A percentile compares a stretch with the other conserved stretches of the same genome.
Evolutionary conservation across 2,797 vertebrate genomes (phyloP).

Genomic region (Potorous gilbertii): DNA sequence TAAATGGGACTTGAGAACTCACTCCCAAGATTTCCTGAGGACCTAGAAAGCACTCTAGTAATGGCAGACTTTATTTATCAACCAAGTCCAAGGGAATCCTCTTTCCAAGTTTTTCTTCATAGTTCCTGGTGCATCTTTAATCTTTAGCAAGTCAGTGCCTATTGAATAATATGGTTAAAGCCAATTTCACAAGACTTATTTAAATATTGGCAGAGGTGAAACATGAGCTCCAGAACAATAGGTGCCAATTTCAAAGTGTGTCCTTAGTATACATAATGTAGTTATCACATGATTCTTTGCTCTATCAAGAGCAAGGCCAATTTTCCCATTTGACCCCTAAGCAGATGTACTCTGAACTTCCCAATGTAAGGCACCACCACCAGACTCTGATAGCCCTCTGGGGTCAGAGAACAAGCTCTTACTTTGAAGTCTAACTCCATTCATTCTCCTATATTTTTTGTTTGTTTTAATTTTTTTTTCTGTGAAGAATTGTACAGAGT

Average conservation of each 20-base stretch:
- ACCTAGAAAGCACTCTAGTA: background rate
- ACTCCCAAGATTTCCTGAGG: background rate
- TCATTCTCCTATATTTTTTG: background rate
- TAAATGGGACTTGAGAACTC: background rate
- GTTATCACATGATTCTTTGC: background rate
- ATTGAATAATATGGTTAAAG: background rate
- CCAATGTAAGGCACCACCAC: background rate
- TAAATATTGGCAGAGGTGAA: constrained; percentile 24
- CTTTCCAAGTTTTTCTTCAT: background rate
- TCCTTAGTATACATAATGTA: background rate
- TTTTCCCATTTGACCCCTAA: background rate
- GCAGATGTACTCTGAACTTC: background rate
- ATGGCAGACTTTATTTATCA: background rate
- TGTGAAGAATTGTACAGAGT: background rate
- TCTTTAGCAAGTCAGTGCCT: background rate
- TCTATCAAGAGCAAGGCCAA: background rate
- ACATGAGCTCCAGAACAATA: constrained; percentile 15
- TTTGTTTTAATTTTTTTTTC: background rate
- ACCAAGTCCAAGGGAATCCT: background rate
- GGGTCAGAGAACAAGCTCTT: background rate
- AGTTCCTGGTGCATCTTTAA: background rate
- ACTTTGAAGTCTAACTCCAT: background rate
- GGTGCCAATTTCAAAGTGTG: constrained; percentile 21
- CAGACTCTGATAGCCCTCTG: no score
- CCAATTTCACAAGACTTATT: constrained; percentile 1